Percentiles rank a stretch among this genome's conserved stretches.
Evolutionary conservation across 1,140 invertebrate genomes (phyloP).

Genomic region (Euschistus heros): DNA sequence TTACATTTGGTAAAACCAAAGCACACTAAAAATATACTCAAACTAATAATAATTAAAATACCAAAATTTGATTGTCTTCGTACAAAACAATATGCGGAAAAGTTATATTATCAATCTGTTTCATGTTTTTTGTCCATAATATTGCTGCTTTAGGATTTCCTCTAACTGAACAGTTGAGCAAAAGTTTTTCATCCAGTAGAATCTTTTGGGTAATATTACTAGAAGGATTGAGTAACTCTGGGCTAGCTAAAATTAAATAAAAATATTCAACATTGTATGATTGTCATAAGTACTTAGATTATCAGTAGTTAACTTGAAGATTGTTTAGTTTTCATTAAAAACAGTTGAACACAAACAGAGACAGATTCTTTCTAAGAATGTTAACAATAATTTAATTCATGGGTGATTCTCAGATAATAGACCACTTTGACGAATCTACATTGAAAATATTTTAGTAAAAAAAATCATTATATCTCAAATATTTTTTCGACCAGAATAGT

Average conservation of each 20-base stretch:
- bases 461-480: too few species aligned
- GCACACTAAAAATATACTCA: neutral
- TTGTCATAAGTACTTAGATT: too few species aligned
- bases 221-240: neutral
- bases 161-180: conserved; percentile 8
- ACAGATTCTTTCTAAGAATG: too few species aligned
- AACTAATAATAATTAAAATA: conserved; percentile 1
- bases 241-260: neutral
- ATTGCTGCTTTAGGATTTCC: conserved; percentile 16
- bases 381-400: too few species aligned
- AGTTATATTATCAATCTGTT: neutral
- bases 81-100: neutral
- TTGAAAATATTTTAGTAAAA: too few species aligned
- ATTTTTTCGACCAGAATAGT: too few species aligned
- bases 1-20: neutral
- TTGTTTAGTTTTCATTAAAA: too few species aligned
- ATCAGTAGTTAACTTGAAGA: too few species aligned
- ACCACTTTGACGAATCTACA: too few species aligned
- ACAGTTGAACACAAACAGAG: too few species aligned
- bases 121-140: conserved; percentile 15
- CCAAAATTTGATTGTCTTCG: conserved; percentile 18
- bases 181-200: neutral
- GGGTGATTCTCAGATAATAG: too few species aligned
- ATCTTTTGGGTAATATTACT: neutral
- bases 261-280: neutral